Evolutionary conservation across 2,797 vertebrate species (phyloP).

Genomic region (Pangasius djambal): DNA sequence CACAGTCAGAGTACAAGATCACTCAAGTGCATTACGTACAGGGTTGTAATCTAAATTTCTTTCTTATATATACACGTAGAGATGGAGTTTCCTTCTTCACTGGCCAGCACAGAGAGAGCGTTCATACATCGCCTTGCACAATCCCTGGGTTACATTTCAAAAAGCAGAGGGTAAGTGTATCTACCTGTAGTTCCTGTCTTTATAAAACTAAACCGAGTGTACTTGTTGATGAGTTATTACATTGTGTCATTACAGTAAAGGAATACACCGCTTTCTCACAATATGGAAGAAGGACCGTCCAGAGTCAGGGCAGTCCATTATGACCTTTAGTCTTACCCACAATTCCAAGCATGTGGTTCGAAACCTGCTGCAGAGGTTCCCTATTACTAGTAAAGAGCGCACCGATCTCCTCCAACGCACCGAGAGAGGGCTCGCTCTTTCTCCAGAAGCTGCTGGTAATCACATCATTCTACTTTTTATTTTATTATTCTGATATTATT

Average conservation of each 20-base stretch:
- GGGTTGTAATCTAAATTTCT: not conserved
- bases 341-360: constrained; percentile 74
- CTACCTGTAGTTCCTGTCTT: not conserved
- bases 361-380: constrained; percentile 84
- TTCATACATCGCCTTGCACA: constrained; percentile 87
- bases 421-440: constrained; percentile 68
- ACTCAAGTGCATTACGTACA: not conserved
- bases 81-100: constrained; percentile 90
- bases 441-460: constrained; percentile 80
- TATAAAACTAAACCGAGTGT: not conserved
- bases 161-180: constrained; percentile 87
- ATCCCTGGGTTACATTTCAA: constrained; percentile 87
- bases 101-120: constrained; percentile 86
- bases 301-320: constrained; percentile 72
- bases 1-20: not conserved
- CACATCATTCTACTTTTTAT: constrained; percentile 10
- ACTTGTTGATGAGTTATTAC: not conserved
- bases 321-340: constrained; percentile 80
- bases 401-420: constrained; percentile 80
- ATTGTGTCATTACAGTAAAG: constrained; percentile 78
- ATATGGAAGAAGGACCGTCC: constrained; percentile 86
- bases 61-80: constrained; percentile 70
- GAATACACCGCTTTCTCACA: constrained; percentile 82
- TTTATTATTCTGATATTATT: not conserved
- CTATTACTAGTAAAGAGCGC: constrained; percentile 85